These are phyloP conservation scores for Zaprionus africanus DNA, from an alignment of 1,140 invertebrate genomes.

Conservation along the genomic window DNA sequence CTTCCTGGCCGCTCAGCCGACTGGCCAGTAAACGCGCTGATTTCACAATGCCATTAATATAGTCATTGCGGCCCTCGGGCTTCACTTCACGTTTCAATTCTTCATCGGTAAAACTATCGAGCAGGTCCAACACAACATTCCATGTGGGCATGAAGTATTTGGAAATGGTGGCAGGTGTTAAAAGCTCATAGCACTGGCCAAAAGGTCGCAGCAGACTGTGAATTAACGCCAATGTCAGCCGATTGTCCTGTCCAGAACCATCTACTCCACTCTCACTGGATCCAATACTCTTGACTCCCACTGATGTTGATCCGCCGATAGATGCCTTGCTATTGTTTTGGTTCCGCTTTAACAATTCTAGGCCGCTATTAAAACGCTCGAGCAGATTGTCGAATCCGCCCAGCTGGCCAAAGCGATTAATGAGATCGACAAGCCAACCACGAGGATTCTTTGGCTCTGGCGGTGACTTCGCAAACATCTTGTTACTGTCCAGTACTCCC, in stretches of 20 bases:
- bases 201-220: slow-evolving; percentile 95
- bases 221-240: slow-evolving; percentile 91
- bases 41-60: slow-evolving; percentile 95
- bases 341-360: slow-evolving; percentile 84
- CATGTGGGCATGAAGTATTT: slow-evolving; percentile 97
- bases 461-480: slow-evolving; percentile 92
- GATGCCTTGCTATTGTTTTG: slow-evolving; percentile 57
- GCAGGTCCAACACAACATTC: slow-evolving; percentile 95
- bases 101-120: slow-evolving; percentile 98
- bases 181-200: slow-evolving; percentile 95
- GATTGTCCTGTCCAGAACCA: slow-evolving; percentile 68
- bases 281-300: slow-evolving; percentile 62
- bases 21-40: slow-evolving; percentile 94
- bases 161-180: slow-evolving; percentile 95
- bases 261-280: slow-evolving; percentile 62
- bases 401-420: slow-evolving; percentile 96
- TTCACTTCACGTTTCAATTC: slow-evolving; percentile 98
- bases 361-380: slow-evolving; percentile 91
- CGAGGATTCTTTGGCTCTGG: slow-evolving; percentile 90
- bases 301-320: slow-evolving; percentile 33
- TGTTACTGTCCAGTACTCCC: slow-evolving; percentile 78
- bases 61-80: slow-evolving; percentile 97
- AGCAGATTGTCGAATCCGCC: slow-evolving; percentile 95
- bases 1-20: slow-evolving; percentile 91
- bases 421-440: slow-evolving; percentile 98